Conservation (phyloP, 92 coral and sea anemone genomes). For the Bergia sp. region DNA sequence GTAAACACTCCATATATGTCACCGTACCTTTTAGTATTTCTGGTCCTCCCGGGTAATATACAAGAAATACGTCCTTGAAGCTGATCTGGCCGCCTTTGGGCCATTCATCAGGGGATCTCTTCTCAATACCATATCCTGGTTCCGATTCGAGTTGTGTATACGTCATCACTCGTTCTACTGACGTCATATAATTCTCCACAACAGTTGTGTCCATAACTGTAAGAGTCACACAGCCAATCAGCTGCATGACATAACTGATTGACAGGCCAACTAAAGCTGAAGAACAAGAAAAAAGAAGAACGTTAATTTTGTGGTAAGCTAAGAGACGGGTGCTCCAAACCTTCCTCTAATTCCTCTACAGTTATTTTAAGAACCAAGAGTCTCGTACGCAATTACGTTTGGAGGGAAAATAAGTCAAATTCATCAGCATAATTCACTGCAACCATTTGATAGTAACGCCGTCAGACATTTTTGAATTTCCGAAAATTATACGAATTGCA, state of each 20-base stretch:
- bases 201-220: conserved; percentile 34
- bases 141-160: conserved; percentile 29
- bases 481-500: too few relatives aligned
- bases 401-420: too few relatives aligned
- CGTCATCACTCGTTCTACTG: conserved; percentile 39
- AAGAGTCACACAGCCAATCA: conserved; percentile 32
- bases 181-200: conserved; percentile 38
- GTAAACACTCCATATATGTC: not conserved
- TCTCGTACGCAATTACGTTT: too few relatives aligned
- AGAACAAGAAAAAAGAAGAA: not conserved
- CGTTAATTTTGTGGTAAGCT: not conserved
- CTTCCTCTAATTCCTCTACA: too few relatives aligned
- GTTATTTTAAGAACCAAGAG: too few relatives aligned
- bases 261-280: conserved; percentile 37
- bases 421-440: too few relatives aligned
- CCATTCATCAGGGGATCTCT: not conserved
- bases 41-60: conserved; percentile 27
- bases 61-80: not conserved
- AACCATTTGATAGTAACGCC: too few relatives aligned
- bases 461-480: too few relatives aligned
- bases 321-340: too few relatives aligned
- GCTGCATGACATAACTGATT: conserved; percentile 37
- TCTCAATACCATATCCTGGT: conserved; percentile 4
- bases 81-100: conserved; percentile 13
- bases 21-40: conserved; percentile 28